These are phyloP conservation scores for Dione juno DNA, from an alignment of 2,888 invertebrate species.

Conservation along the genomic window DNA sequence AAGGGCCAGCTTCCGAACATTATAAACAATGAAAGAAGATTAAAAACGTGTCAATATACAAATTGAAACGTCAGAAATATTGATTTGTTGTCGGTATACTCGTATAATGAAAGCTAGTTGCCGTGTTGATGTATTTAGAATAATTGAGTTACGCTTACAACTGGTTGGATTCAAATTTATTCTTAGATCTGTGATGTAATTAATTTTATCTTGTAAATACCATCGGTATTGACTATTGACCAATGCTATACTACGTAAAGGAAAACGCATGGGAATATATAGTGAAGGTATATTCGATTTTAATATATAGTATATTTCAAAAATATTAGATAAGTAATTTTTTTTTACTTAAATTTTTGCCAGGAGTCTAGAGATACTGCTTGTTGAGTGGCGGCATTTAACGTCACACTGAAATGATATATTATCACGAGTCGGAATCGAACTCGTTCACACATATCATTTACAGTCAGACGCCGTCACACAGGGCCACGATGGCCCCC, in stretches of 20 bases:
- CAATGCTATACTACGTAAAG: background rate
- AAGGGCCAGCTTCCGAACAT: constrained; percentile 69
- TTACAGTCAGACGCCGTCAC: too few relatives aligned
- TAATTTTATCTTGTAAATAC: constrained; percentile 32
- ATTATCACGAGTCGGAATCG: too few relatives aligned
- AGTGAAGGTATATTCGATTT: too few relatives aligned
- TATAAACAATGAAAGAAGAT: constrained; percentile 75
- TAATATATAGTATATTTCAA: too few relatives aligned
- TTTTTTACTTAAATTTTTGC: too few relatives aligned
- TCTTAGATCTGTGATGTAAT: constrained; percentile 37
- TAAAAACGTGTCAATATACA: constrained; percentile 80
- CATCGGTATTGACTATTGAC: constrained; percentile 28
- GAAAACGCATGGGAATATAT: background rate
- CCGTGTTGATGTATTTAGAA: constrained; percentile 55
- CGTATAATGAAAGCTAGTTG: constrained; percentile 36
- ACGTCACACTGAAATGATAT: too few relatives aligned
- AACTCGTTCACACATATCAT: too few relatives aligned
- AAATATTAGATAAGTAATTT: too few relatives aligned
- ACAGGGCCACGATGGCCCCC: too few relatives aligned
- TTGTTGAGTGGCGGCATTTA: too few relatives aligned
- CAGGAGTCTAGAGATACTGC: too few relatives aligned
- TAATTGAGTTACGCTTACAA: constrained; percentile 54
- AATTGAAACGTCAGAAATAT: constrained; percentile 79
- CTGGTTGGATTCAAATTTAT: constrained; percentile 31
- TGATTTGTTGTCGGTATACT: constrained; percentile 72